Percentiles rank a stretch among this genome's conserved stretches.
phyloP scores from a whole-genome alignment of 2,888 invertebrate species.

The Rhabditoides inermis region DNA sequence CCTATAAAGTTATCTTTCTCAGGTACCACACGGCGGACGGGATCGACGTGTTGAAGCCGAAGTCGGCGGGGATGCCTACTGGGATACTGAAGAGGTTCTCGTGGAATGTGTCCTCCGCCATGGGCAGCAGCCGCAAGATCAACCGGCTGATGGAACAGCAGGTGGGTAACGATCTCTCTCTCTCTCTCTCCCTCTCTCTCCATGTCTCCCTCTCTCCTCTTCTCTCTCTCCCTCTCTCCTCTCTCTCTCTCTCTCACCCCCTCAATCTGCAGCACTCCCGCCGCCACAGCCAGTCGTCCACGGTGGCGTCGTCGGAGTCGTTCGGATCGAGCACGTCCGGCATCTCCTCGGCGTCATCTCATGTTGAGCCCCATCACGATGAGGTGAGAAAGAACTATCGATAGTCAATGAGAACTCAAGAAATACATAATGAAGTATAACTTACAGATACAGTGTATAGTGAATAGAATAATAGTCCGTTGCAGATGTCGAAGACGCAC shows the following conservation, averaged over 20 bases:
- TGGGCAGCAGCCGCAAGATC: slow-evolving; percentile 27
- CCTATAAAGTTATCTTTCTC: too few relatives aligned
- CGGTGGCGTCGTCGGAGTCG: slow-evolving; percentile 40
- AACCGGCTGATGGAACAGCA: slow-evolving; percentile 18
- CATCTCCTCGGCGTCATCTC: slow-evolving; percentile 35
- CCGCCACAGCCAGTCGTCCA: slow-evolving; percentile 37
- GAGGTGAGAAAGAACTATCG: slow-evolving; percentile 4
- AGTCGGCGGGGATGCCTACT: slow-evolving; percentile 17
- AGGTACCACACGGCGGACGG: slow-evolving; percentile 65
- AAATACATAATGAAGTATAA: not conserved
- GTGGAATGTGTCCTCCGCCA: slow-evolving; percentile 28
- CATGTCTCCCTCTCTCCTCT: too few relatives aligned
- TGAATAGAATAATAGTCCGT: not conserved
- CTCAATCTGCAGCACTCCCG: slow-evolving; percentile 23
- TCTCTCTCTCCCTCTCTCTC: too few relatives aligned
- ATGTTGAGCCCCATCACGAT: not conserved
- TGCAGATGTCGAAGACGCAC: slow-evolving; percentile 6
- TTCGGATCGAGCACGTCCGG: slow-evolving; percentile 50
- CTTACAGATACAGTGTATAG: slow-evolving; percentile 6
- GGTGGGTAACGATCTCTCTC: too few relatives aligned
- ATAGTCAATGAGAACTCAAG: not conserved
- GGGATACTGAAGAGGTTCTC: slow-evolving; percentile 33
- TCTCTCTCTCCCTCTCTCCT: not conserved
- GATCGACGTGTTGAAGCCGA: slow-evolving; percentile 56
- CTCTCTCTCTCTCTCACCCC: not conserved